Base-by-base conservation (phyloP, 2,113 vertebrate species). In the Phodopus roborovskii region DNA sequence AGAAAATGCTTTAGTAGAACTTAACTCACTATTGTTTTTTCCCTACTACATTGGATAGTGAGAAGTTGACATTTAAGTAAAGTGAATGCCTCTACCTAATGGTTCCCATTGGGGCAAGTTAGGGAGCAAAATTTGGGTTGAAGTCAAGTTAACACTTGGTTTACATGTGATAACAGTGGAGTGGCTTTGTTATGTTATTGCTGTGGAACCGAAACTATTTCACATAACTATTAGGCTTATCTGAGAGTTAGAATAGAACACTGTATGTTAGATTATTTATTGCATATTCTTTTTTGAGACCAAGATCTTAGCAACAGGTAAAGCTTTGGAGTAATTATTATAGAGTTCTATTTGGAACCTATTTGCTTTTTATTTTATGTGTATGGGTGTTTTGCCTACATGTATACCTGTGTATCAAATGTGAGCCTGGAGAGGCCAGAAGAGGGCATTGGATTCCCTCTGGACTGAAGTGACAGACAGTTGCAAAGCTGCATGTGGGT, bases 241-340 rank as follows among this genome's bases (percentile, higher is more conserved):
- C 68, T 88, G 19, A 90, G 53, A 53, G 9, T 79, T 91, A 74
- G 13, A 60, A 5, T 71, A 81, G 74, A 85, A n/a, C 42, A 94
- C 87, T 74, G 26, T 87, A 50, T 89, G 26, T 96, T 87, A 91
- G 22, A 86, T 66, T 77, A 11, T 83, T 95, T 39, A 64, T 86
- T 95, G 6, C 70, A 94, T 26, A 79, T 45, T 62, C 78, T 45
- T 26, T 93, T 93, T 90, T 79, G 66, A 45, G n/a, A n/a, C 64
- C 42, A 73, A 50, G 19, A 3, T 87, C 20, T 96, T 95, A 56
- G 26, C 19, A 88, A 19, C 13, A 2, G 56, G 2, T n/a, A 88
- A 91, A 94, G 22, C 20, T 85, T 93, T 74, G 58, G 58, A 62
- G 33, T 87, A 17, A 71, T 30, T 94, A 36, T 83, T 96, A 22